A percentile compares a stretch with the other conserved stretches of the same genome.
Evolutionary conservation across 2,113 vertebrate genomes (phyloP).

Genomic region (Platysternon megacephalum): DNA sequence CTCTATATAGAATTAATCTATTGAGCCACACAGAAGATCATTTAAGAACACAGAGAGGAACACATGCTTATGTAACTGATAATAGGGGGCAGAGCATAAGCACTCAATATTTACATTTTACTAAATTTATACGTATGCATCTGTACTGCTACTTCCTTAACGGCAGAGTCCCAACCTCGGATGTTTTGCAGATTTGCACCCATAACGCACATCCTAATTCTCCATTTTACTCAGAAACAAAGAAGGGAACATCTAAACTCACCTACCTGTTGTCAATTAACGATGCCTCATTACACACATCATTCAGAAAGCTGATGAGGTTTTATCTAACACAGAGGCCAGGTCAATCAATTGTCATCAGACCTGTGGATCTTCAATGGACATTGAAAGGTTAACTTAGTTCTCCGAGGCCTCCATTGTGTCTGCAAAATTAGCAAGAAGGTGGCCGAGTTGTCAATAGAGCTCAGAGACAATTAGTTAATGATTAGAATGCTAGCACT

Average conservation of each 20-base stretch:
- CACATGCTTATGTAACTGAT: conserved; percentile 20
- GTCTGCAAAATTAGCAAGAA: conserved; percentile 97
- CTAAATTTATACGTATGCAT: accelerated
- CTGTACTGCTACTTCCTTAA: neutral
- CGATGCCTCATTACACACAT: conserved; percentile 96
- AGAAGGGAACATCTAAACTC: conserved; percentile 80
- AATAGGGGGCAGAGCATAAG: neutral
- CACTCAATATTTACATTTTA: neutral
- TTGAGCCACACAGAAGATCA: conserved; percentile 32
- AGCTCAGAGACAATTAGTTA: conserved; percentile 95
- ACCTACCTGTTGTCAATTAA: conserved; percentile 89
- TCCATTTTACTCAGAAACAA: conserved; percentile 21
- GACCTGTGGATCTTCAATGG: conserved; percentile 87
- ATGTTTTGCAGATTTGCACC: neutral
- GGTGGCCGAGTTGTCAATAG: conserved; percentile 89
- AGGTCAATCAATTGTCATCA: conserved; percentile 92
- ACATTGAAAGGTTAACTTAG: conserved; percentile 93
- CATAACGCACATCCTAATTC: neutral
- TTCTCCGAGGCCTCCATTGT: conserved; percentile 84
- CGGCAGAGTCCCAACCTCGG: neutral
- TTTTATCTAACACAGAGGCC: conserved; percentile 92
- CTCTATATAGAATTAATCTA: neutral
- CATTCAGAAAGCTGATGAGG: conserved; percentile 92
- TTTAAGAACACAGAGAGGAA: conserved; percentile 7
- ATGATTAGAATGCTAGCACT: conserved; percentile 91